A percentile compares a stretch with the other conserved stretches of the same genome.
phyloP scores from a whole-genome alignment of 2,113 vertebrate species.

The Oncorhynchus mykiss region DNA sequence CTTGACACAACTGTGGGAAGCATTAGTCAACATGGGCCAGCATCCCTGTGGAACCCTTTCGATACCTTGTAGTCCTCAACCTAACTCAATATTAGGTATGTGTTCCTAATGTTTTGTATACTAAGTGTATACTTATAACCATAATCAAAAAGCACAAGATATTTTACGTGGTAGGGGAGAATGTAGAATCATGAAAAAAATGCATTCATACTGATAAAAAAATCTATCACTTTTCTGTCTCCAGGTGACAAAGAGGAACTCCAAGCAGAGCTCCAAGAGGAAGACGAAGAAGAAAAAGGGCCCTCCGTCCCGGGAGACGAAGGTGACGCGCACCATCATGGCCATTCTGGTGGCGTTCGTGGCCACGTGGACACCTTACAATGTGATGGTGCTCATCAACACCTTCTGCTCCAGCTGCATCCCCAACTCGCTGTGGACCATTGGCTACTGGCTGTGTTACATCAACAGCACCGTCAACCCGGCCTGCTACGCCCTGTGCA shows the following conservation, averaged over 20 bases:
- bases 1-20: too few relatives aligned
- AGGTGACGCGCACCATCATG: slow-evolving; percentile 96
- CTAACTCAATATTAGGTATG: too few relatives aligned
- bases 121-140: too few relatives aligned
- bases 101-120: too few relatives aligned
- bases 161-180: too few relatives aligned
- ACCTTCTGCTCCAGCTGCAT: slow-evolving; percentile 90
- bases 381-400: slow-evolving; percentile 97
- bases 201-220: neutral
- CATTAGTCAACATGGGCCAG: too few relatives aligned
- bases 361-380: slow-evolving; percentile 95
- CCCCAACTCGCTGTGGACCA: slow-evolving; percentile 88
- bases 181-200: too few relatives aligned
- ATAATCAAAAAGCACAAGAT: too few relatives aligned
- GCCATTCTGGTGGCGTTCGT: slow-evolving; percentile 84
- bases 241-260: slow-evolving; percentile 78
- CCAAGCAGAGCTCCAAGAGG: slow-evolving; percentile 82
- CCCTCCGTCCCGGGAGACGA: slow-evolving; percentile 88
- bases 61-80: too few relatives aligned
- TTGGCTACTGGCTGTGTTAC: slow-evolving; percentile 64
- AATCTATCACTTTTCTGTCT: neutral
- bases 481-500: slow-evolving; percentile 95
- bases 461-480: slow-evolving; percentile 53
- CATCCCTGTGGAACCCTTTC: too few relatives aligned
- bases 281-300: slow-evolving; percentile 78